Evolutionary conservation across 1,140 invertebrate species (phyloP), one percentile per base, ranked within the genome.

Genomic region (Metaphire vulgaris): DNA sequence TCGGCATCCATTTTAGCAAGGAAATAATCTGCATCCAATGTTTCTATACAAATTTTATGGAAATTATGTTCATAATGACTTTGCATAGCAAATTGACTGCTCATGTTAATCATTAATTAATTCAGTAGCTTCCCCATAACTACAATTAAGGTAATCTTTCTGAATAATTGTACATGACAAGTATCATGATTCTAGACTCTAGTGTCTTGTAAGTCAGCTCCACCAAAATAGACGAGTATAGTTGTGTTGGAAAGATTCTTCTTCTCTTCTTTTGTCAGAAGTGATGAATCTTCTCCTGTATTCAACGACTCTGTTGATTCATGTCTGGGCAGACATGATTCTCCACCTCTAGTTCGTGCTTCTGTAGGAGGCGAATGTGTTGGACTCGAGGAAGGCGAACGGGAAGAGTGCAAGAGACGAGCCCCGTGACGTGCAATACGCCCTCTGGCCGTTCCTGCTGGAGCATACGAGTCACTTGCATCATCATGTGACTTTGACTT

Each of bases 401-500:
- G 41, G 41, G 41, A 56, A 56, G 41, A 56, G 41, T 56, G 41
- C 21, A 56, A 21, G 41, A 56, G 41, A 12, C 41, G 41, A 6
- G 41, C 41, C 41, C 82, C 82, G 65, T 84, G 83, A 14, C 83
- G 79, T 2, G 80, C 81, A 69, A 84, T 84, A 26, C 82, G 78
- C 29, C 81, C 81, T 34, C 80, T 70, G 12, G 80, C 81, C 29
- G 81, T 82, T 21, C 82, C 82, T 28, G 79, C 76, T 14, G 80
- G 80, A 30, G 79, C 80, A 65, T 80, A 76, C 64, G 80, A 73
- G 74, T 82, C 82, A 66, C 81, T 79, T 41, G 82, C 84, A 68
- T 85, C 84, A 74, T 85, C 84, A 78, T 85, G 83, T 21, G 84
- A 85, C 77, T 83, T 84, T 21, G 84, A 85, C 66, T 84, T 79